Percentiles rank a stretch among this genome's conserved stretches.
Evolutionary conservation across 2,888 invertebrate genomes (phyloP).

Genomic region (Eugnorisma glareosa): DNA sequence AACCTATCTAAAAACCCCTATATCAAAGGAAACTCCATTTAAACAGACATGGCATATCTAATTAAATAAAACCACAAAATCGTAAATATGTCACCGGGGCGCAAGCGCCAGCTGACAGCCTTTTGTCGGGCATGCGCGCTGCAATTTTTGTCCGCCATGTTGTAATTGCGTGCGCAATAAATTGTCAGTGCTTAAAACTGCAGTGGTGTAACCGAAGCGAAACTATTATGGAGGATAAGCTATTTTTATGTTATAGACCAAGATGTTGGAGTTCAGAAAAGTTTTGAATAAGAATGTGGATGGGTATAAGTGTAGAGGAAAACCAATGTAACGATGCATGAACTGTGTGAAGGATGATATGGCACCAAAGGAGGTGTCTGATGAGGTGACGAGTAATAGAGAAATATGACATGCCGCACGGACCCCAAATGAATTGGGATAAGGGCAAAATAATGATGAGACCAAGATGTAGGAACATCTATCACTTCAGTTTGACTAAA

Average conservation of each 20-base stretch:
- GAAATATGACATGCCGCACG: too few species aligned
- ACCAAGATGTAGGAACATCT: not conserved
- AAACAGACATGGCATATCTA: constrained; percentile 49
- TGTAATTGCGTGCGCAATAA: constrained; percentile 76
- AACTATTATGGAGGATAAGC: not conserved
- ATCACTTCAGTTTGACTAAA: not conserved
- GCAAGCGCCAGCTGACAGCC: constrained; percentile 74
- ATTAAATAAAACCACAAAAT: constrained; percentile 65
- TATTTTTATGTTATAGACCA: not conserved
- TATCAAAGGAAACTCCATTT: constrained; percentile 36
- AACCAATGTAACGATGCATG: too few species aligned
- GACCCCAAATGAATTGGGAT: too few species aligned
- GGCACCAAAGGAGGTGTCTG: too few species aligned
- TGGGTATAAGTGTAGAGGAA: too few species aligned
- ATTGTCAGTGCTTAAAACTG: constrained; percentile 56
- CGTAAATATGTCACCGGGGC: constrained; percentile 65
- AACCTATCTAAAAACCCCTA: not conserved
- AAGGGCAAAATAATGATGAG: too few species aligned
- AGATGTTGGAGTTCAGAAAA: too few species aligned
- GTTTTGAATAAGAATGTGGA: too few species aligned
- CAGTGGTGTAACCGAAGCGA: constrained; percentile 24
- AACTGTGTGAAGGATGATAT: too few species aligned
- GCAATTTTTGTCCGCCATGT: constrained; percentile 78
- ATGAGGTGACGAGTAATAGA: too few species aligned
- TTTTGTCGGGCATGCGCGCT: constrained; percentile 73